These are phyloP conservation scores for Acanthopagrus latus DNA, from an alignment of 2,797 vertebrate genomes.

Conservation along the genomic window DNA sequence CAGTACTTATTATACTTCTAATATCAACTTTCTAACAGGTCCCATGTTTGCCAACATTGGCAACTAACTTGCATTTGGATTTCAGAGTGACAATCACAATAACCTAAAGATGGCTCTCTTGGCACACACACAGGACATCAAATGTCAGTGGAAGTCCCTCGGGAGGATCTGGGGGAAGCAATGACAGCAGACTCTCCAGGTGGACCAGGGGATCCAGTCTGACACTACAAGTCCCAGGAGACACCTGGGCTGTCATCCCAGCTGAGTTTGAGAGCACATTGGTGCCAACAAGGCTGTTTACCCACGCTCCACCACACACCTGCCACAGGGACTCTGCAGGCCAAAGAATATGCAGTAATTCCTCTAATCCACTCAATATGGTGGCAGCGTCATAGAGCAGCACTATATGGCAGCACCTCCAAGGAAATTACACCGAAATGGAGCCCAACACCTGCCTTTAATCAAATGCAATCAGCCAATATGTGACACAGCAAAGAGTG, in stretches of 20 bases:
- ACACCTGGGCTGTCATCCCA: conserved; percentile 81
- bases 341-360: conserved; percentile 81
- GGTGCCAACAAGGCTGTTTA: conserved; percentile 85
- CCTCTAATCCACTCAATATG: conserved; percentile 86
- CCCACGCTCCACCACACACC: conserved; percentile 79
- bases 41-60: conserved; percentile 38
- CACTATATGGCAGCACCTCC: conserved; percentile 68
- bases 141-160: conserved; percentile 70
- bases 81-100: conserved; percentile 55
- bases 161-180: conserved; percentile 54
- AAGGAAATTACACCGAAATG: conserved; percentile 76
- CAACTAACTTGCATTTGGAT: conserved; percentile 44
- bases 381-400: conserved; percentile 62
- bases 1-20: background rate
- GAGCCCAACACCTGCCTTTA: conserved; percentile 80
- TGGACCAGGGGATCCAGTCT: conserved; percentile 73
- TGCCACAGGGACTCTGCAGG: conserved; percentile 79
- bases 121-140: conserved; percentile 64
- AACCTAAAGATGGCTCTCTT: conserved; percentile 54
- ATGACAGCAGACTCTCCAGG: conserved; percentile 75
- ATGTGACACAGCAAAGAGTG: conserved; percentile 38
- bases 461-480: conserved; percentile 72
- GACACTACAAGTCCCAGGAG: conserved; percentile 81
- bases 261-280: conserved; percentile 67
- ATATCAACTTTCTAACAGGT: conserved; percentile 29